Evolutionary conservation across 2,797 vertebrate species (phyloP).

Genomic region (Esox lucius): DNA sequence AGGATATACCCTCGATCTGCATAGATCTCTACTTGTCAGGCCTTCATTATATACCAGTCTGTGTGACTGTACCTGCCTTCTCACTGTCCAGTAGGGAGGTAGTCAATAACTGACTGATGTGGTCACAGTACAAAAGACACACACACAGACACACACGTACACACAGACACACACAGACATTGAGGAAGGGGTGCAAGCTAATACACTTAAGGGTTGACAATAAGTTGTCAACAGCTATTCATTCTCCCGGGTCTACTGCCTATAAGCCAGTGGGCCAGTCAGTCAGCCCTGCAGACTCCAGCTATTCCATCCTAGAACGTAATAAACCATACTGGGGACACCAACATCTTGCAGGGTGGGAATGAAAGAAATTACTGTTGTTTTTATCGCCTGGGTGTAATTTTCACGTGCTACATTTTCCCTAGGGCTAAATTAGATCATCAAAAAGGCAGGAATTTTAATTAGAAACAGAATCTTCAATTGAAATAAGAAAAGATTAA

Average conservation of each 20-base stretch:
- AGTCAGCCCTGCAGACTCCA: constrained; percentile 55
- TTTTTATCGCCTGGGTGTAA: background rate
- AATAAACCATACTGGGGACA: constrained; percentile 35
- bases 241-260: constrained; percentile 61
- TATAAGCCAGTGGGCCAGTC: constrained; percentile 39
- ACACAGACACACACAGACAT: background rate
- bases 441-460: too few relatives aligned
- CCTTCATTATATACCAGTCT: constrained; percentile 32
- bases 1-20: constrained; percentile 44
- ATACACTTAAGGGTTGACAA: constrained; percentile 66
- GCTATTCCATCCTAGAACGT: constrained; percentile 30
- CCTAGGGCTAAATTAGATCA: background rate
- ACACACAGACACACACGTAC: background rate
- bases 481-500: background rate
- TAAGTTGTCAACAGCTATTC: constrained; percentile 81
- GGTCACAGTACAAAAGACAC: constrained; percentile 6
- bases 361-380: background rate
- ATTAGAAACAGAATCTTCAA: background rate
- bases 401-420: background rate
- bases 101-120: constrained; percentile 48
- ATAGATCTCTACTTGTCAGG: constrained; percentile 51
- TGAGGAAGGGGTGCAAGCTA: constrained; percentile 49
- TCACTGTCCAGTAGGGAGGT: constrained; percentile 14
- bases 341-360: background rate
- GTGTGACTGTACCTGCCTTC: constrained; percentile 49